A percentile compares a stretch with the other conserved stretches of the same genome.
phyloP scores from a whole-genome alignment of 2,888 invertebrate species.

The Acronicta aceris region DNA sequence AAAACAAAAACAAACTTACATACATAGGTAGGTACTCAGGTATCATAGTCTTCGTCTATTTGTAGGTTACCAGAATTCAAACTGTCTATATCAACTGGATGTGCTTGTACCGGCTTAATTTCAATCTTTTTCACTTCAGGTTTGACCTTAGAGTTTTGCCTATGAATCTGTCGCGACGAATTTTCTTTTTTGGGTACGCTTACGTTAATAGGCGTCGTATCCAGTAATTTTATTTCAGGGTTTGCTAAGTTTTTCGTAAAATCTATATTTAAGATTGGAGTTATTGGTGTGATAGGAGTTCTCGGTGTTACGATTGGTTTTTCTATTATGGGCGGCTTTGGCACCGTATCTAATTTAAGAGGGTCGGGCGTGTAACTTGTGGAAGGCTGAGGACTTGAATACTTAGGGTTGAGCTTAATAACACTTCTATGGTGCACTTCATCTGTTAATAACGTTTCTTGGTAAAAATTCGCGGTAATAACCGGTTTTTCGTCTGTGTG shows the following conservation, averaged over 20 bases:
- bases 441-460: slow-evolving; percentile 77
- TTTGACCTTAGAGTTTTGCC: slow-evolving; percentile 76
- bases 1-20: slow-evolving; percentile 68
- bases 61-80: slow-evolving; percentile 82
- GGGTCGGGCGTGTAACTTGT: slow-evolving; percentile 75
- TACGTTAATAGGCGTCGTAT: slow-evolving; percentile 66
- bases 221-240: slow-evolving; percentile 82
- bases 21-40: slow-evolving; percentile 82
- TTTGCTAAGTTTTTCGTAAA: slow-evolving; percentile 77
- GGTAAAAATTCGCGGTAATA: slow-evolving; percentile 82
- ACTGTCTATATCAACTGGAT: slow-evolving; percentile 75
- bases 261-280: slow-evolving; percentile 83
- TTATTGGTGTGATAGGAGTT: slow-evolving; percentile 63
- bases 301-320: slow-evolving; percentile 50
- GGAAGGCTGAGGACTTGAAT: slow-evolving; percentile 81
- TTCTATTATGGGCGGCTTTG: slow-evolving; percentile 51
- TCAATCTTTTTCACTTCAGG: slow-evolving; percentile 72
- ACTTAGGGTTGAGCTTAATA: slow-evolving; percentile 80
- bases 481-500: slow-evolving; percentile 63
- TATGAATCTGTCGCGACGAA: slow-evolving; percentile 59
- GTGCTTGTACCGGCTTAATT: slow-evolving; percentile 58
- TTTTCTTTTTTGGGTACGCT: slow-evolving; percentile 66
- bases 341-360: slow-evolving; percentile 67
- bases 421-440: slow-evolving; percentile 77
- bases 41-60: slow-evolving; percentile 88